Conservation (phyloP, 2,888 invertebrate species). For the Athalia circularis region DNA sequence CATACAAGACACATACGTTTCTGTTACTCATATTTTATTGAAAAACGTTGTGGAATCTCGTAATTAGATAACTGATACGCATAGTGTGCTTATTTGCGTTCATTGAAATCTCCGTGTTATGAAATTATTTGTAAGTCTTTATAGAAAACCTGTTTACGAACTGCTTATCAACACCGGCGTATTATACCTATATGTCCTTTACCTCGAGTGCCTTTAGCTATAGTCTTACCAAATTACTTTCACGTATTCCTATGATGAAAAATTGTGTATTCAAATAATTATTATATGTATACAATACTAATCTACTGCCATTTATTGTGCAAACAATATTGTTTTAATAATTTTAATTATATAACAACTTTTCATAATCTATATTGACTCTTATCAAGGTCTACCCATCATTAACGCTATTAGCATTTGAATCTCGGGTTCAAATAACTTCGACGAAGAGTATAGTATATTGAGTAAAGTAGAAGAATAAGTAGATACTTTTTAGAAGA, state of each 20-base stretch:
- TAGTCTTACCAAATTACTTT: conserved; percentile 22
- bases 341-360: conserved; percentile 24
- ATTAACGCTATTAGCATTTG: not conserved
- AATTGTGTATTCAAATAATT: conserved; percentile 27
- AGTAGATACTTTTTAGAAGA: not conserved
- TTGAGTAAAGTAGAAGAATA: not conserved
- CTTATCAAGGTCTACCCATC: conserved; percentile 18
- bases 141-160: conserved; percentile 24
- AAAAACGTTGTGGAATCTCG: no score
- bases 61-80: not conserved
- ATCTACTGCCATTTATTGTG: conserved; percentile 43
- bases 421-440: conserved; percentile 14
- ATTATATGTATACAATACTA: conserved; percentile 31
- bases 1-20: not conserved
- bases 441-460: not conserved
- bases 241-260: conserved; percentile 29
- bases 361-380: conserved; percentile 19
- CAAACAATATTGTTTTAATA: conserved; percentile 40
- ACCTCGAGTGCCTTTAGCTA: conserved; percentile 42
- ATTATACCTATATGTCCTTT: conserved; percentile 20
- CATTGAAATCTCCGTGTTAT: no score
- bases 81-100: not conserved
- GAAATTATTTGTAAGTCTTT: not conserved
- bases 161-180: conserved; percentile 19
- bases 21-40: no score